A percentile compares a stretch with the other conserved stretches of the same genome.
Evolutionary conservation across 2,888 invertebrate species (phyloP).

Genomic region (Fragum fragum): DNA sequence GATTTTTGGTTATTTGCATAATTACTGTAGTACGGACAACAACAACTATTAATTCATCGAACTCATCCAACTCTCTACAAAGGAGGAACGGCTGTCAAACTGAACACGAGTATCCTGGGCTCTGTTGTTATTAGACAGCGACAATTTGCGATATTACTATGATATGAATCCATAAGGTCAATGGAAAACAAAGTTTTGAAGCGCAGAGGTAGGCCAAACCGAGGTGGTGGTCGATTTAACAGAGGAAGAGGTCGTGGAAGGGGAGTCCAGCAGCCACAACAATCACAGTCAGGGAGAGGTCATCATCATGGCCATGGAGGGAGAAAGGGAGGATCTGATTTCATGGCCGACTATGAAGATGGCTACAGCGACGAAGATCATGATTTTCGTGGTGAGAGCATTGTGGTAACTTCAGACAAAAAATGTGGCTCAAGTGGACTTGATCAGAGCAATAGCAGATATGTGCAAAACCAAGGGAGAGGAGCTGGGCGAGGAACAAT

Average conservation of each 20-base stretch:
- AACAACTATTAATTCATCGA: background rate
- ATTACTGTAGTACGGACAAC: background rate
- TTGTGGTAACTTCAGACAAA: background rate
- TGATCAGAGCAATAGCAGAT: background rate
- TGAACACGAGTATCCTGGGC: background rate
- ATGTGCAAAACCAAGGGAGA: background rate
- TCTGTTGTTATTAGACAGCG: too few species aligned
- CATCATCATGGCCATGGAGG: slow-evolving; percentile 63
- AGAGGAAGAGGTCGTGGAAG: slow-evolving; percentile 68
- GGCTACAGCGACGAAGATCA: slow-evolving; percentile 51
- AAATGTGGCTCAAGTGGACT: background rate
- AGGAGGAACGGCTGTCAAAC: slow-evolving; percentile 20
- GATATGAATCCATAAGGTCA: too few species aligned
- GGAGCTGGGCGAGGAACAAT: slow-evolving; percentile 3
- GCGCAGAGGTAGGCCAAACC: slow-evolving; percentile 75
- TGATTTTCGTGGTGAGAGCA: slow-evolving; percentile 33
- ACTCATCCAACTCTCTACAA: slow-evolving; percentile 15
- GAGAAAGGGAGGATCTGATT: slow-evolving; percentile 69
- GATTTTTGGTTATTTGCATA: too few species aligned
- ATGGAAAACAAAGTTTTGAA: slow-evolving; percentile 62
- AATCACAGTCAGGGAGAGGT: slow-evolving; percentile 25
- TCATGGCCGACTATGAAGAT: slow-evolving; percentile 55
- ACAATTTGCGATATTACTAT: too few species aligned
- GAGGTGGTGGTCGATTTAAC: slow-evolving; percentile 77
- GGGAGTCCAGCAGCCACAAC: slow-evolving; percentile 49